Percentiles rank a stretch among this genome's conserved stretches.
phyloP scores from a whole-genome alignment of 2,113 vertebrate species.

The Poecilia latipinna region DNA sequence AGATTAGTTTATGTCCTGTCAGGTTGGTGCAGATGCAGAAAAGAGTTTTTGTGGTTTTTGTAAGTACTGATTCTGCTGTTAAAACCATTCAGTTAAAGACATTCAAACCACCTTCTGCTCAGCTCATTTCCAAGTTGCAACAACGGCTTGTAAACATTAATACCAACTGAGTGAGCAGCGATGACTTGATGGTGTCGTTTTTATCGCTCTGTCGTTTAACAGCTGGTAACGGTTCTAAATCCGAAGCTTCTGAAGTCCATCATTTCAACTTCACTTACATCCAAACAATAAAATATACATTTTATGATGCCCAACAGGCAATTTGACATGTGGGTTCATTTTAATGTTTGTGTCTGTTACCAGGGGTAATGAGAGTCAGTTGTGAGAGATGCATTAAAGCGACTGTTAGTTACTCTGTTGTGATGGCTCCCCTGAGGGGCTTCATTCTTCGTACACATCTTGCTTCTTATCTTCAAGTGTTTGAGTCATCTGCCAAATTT shows the following conservation, averaged over 20 bases:
- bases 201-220: not conserved
- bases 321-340: not conserved
- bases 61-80: too few species aligned
- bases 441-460: not conserved
- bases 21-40: too few species aligned
- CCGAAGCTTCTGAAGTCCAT: not conserved
- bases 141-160: not conserved
- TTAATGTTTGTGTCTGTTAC: not conserved
- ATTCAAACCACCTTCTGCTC: too few species aligned
- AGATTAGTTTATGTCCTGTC: too few species aligned
- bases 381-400: constrained; percentile 1
- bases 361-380: not conserved
- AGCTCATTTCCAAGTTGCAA: not conserved
- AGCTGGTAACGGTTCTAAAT: not conserved
- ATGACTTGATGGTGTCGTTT: not conserved
- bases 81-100: too few species aligned
- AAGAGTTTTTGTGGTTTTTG: too few species aligned
- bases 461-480: not conserved
- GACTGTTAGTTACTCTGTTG: not conserved
- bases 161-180: not conserved
- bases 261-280: not conserved
- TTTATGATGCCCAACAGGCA: not conserved
- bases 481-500: not conserved
- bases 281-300: not conserved
- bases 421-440: not conserved